Conservation (phyloP, 1,140 invertebrate genomes). For the Gryllus bimaculatus region DNA sequence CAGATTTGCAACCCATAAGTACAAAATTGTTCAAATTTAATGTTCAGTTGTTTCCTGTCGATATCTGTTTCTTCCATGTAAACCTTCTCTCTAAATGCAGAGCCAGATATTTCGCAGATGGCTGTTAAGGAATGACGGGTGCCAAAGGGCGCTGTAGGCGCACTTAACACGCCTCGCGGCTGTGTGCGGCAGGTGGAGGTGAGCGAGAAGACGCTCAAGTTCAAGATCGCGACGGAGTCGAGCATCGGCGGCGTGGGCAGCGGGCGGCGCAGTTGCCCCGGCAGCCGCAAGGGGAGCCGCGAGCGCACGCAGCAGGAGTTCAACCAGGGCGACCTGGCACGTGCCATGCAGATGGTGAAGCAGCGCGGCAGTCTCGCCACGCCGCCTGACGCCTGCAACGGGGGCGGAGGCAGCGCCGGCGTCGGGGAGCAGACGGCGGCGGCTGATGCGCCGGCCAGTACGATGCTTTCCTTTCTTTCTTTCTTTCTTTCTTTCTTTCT, state of each 20-base stretch:
- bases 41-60: no score
- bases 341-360: neutral
- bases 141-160: neutral
- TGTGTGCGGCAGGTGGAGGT: conserved; percentile 61
- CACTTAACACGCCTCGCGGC: no score
- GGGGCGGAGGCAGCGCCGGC: neutral
- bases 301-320: conserved; percentile 7
- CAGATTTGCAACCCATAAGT: no score
- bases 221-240: conserved; percentile 16
- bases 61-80: no score
- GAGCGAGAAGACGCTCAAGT: conserved; percentile 61
- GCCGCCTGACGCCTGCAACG: neutral
- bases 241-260: conserved; percentile 1
- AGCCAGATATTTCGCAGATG: neutral
- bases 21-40: no score
- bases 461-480: no score
- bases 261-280: conserved; percentile 11
- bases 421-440: neutral
- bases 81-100: no score
- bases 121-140: neutral
- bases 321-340: conserved; percentile 7
- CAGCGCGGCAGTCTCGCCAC: neutral
- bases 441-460: neutral
- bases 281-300: conserved; percentile 19
- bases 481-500: neutral